These are phyloP conservation scores for Eubasilissa regina DNA, from an alignment of 1,140 invertebrate genomes.

Conservation along the genomic window DNA sequence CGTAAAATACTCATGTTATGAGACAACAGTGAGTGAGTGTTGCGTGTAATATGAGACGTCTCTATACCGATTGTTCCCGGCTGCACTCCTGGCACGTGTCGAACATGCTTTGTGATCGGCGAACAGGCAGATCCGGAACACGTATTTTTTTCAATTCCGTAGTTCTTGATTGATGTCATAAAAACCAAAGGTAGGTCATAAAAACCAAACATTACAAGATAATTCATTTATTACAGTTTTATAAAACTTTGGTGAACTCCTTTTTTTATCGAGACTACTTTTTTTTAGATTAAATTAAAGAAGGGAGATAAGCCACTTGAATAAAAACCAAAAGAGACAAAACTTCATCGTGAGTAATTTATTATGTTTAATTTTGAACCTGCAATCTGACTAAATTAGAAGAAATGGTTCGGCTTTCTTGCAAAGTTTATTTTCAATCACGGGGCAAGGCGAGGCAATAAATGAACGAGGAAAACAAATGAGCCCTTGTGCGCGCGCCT, in stretches of 20 bases:
- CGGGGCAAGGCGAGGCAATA: neutral
- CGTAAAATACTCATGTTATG: constrained; percentile 10
- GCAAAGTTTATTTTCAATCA: constrained; percentile 7
- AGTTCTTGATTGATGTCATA: too few species aligned
- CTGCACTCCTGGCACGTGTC: constrained; percentile 18
- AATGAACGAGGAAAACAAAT: constrained; percentile 40
- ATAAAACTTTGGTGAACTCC: too few species aligned
- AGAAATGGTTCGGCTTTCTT: neutral
- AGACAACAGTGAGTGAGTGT: constrained; percentile 9
- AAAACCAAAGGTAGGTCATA: too few species aligned
- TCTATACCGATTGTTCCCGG: constrained; percentile 13
- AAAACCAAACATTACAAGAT: too few species aligned
- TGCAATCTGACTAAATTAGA: too few species aligned
- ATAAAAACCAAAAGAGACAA: too few species aligned
- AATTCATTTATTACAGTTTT: too few species aligned
- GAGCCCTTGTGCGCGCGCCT: constrained; percentile 18
- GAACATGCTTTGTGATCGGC: neutral
- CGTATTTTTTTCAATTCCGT: neutral
- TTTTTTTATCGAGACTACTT: too few species aligned
- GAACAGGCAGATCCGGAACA: constrained; percentile 6
- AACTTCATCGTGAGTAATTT: too few species aligned
- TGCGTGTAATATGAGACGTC: constrained; percentile 26
- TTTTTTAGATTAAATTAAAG: too few species aligned
- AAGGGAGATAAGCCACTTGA: too few species aligned
- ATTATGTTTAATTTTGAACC: too few species aligned